phyloP scores from a whole-genome alignment of 1,140 invertebrate genomes.

The Physella acuta region DNA sequence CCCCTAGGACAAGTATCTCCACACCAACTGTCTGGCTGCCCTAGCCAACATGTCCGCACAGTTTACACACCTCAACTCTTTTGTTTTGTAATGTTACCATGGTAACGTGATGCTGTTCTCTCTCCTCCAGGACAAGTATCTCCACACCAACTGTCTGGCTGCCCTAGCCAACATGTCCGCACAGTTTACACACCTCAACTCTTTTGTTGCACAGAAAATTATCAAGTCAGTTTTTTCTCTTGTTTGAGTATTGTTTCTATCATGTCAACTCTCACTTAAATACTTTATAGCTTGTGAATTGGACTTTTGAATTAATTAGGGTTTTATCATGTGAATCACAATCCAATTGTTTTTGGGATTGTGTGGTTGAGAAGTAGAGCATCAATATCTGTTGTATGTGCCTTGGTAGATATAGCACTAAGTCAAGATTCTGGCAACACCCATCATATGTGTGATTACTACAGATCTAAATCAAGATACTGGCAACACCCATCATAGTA shows the following conservation, averaged over 20 bases:
- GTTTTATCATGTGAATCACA: too few species aligned
- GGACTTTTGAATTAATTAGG: too few species aligned
- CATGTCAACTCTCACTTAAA: neutral
- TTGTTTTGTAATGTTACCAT: too few species aligned
- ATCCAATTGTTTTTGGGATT: neutral
- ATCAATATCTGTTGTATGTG: too few species aligned
- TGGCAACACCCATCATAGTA: too few species aligned
- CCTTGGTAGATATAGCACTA: too few species aligned
- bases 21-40: constrained; percentile 79
- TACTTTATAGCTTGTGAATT: neutral
- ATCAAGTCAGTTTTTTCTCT: constrained; percentile 61
- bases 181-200: constrained; percentile 90
- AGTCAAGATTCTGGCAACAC: too few species aligned
- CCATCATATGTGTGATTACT: too few species aligned
- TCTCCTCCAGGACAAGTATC: constrained; percentile 60
- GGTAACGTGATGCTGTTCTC: too few species aligned
- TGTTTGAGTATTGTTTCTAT: neutral
- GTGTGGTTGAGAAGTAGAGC: too few species aligned
- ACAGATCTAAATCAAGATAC: too few species aligned
- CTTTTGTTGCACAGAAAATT: constrained; percentile 92
- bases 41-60: constrained; percentile 97
- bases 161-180: constrained; percentile 97
- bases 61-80: constrained; percentile 90
- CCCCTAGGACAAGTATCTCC: constrained; percentile 61
- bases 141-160: constrained; percentile 73